These are phyloP conservation scores for Natrix natrix DNA, from an alignment of 2,797 vertebrate species.

Conservation along the genomic window DNA sequence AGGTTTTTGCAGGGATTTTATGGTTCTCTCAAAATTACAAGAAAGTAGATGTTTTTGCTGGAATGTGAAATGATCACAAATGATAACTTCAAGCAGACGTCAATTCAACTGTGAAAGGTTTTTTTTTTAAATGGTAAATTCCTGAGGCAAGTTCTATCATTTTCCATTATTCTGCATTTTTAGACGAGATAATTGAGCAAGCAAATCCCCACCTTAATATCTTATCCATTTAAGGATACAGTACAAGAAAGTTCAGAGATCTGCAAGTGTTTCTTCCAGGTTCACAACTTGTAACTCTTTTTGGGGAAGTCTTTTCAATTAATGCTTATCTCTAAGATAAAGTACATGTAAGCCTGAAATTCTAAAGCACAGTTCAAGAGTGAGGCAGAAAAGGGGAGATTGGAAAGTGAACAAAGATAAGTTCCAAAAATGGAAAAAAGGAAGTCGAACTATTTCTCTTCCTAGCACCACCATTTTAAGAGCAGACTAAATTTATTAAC, in stretches of 20 bases:
- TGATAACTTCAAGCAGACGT: neutral
- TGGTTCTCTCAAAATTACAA: neutral
- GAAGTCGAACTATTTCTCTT: constrained; percentile 38
- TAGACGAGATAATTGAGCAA: neutral
- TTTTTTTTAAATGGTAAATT: neutral
- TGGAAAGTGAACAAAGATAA: constrained; percentile 5
- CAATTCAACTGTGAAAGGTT: neutral
- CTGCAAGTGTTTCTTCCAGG: constrained; percentile 10
- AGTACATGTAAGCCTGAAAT: constrained; percentile 26
- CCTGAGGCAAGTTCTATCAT: constrained; percentile 7
- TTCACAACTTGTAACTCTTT: constrained; percentile 21
- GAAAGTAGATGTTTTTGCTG: constrained; percentile 40
- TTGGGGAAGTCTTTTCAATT: neutral
- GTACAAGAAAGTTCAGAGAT: neutral
- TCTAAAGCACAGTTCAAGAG: constrained; percentile 1
- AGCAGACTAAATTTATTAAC: constrained; percentile 41
- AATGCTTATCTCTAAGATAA: constrained; percentile 18
- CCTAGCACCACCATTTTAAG: constrained; percentile 38
- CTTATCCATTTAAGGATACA: constrained; percentile 1
- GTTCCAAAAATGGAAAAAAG: constrained; percentile 41
- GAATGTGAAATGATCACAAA: constrained; percentile 22
- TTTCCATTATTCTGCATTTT: constrained; percentile 22
- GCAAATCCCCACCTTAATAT: neutral
- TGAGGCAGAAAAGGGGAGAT: neutral
- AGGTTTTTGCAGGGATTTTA: constrained; percentile 52